Base-by-base conservation (phyloP, 2,888 invertebrate species). In the Lithophane leautieri region DNA sequence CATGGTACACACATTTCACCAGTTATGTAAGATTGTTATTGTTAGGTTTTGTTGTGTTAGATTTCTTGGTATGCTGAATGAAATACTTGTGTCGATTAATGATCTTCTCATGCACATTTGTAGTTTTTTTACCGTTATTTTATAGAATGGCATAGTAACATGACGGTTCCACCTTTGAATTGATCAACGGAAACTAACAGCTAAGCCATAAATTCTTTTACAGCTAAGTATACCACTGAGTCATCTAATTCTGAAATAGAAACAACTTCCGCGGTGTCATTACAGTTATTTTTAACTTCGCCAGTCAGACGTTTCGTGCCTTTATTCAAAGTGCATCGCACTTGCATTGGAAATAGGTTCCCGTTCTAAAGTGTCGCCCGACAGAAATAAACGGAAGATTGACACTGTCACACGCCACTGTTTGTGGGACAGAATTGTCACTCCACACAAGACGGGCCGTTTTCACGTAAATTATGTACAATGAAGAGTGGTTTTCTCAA, bases 261-360 rank as follows among this genome's bases (percentile, higher is more conserved):
- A 52, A n/a, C n/a, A n/a, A 76, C 83, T 84, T 86, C 85, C 83
- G 78, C 76, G 79, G 69, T 76, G 73, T 69, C 73, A 81, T 73
- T 81, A 73, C 76, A 73, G 71, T 56, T 88, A 90, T 90, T 89
- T 89, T 87, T 88, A 90, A 76, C 80, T 72, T 63, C 65, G 66
- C 85, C 80, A 87, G 85, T 90, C 89, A 86, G 85, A 79, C 76
- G 78, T 74, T 88, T 83, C 87, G 84, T 88, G 85, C 81, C 88
- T 90, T 89, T 90, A 89, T 85, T 79, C 90, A 91, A 91, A 94
- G 95, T 93, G 94, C 95, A 94, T 92, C 90, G 94, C 91, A 91
- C 94, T 93, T 90, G 86, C 83, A 82, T 83, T 84, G 77, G 81
- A 93, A 94, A 94, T 94, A 94, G 93, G 87, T 87, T 87, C 81